Evolutionary conservation across 1,140 invertebrate species (phyloP), one percentile per base, ranked within the genome.

Genomic region (Rhopalosiphum maidis): DNA sequence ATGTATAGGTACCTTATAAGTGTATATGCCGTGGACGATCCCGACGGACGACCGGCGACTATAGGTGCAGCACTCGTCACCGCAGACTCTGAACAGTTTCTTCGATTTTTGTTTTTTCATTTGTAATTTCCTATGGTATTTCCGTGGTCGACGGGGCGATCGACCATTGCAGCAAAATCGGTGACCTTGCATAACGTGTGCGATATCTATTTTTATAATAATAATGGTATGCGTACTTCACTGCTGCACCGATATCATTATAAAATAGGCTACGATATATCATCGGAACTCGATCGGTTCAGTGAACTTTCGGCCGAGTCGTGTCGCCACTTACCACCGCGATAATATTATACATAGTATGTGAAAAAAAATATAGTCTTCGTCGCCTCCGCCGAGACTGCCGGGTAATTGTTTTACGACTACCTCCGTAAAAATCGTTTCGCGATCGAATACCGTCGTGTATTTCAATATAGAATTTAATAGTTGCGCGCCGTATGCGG

Each of bases 261-360:
- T n/a, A 77, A 54, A 9, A 55, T 35, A 55, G 30, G 43, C 15
- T 48, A 88, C 43, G 60, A 88, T 87, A n/a, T 55, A 89, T 89
- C 21, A 55, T 90, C 54, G 35, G 15, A 48, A 87, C 51, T 30
- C 77, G 90, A 82, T 48, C 30, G 43, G 90, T 91, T 91, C 90
- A 91, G 90, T 91, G 90, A 91, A 91, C 90, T 91, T 91, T 91
- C 46, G 18, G n/a, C n/a, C 86, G 86, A n/a, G 35, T 77, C n/a
- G 60, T n/a, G 60, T 77, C 60, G 15, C n/a, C 30, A 77, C 60
- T 77, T 15, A 77, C 60, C 60, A 77, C 60, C 60, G 30, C 30
- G 6, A 18, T n/a, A 21, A 77, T 35, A n/a, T 15, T 77, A 77
- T n/a, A n/a, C 23, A 35, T 77, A n/a, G 60, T 83, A 41, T 41